A percentile compares a stretch with the other conserved stretches of the same genome.
phyloP scores from a whole-genome alignment of 2,888 invertebrate species.

The Diogma glabrata region DNA sequence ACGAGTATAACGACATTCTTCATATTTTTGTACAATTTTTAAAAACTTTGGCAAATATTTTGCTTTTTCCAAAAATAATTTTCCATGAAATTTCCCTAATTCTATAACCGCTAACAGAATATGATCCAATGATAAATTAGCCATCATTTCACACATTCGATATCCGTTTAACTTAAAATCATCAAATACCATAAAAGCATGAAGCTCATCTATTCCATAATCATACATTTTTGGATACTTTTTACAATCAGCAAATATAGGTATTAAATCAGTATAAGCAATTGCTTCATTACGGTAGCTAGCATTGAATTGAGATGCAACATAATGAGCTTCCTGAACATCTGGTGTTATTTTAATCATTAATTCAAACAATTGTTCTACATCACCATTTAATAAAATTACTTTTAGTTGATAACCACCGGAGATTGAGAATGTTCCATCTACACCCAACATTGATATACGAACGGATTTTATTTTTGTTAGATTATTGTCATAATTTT shows the following conservation, averaged over 20 bases:
- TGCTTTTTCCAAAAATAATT: slow-evolving; percentile 29
- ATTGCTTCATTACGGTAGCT: slow-evolving; percentile 31
- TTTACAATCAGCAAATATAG: slow-evolving; percentile 22
- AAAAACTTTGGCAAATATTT: too few relatives aligned
- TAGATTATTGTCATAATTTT: too few relatives aligned
- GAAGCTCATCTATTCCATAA: not conserved
- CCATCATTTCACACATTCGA: slow-evolving; percentile 23
- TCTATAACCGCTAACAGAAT: slow-evolving; percentile 23
- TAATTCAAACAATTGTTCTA: too few relatives aligned
- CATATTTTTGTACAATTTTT: too few relatives aligned
- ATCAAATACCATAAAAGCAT: slow-evolving; percentile 26
- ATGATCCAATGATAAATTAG: slow-evolving; percentile 30
- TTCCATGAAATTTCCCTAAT: slow-evolving; percentile 31
- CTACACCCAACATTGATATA: not conserved
- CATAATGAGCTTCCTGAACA: too few relatives aligned
- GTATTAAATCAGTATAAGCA: slow-evolving; percentile 28
- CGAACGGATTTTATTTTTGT: not conserved
- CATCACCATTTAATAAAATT: slow-evolving; percentile 22
- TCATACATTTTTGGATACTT: slow-evolving; percentile 22
- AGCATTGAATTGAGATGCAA: slow-evolving; percentile 24
- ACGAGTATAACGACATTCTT: too few relatives aligned
- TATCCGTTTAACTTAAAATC: slow-evolving; percentile 28
- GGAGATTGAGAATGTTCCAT: slow-evolving; percentile 30
- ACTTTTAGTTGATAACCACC: slow-evolving; percentile 27
- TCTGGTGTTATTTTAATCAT: too few relatives aligned